These are phyloP conservation scores for Macaria notata DNA, from an alignment of 2,888 invertebrate genomes.

Conservation along the genomic window DNA sequence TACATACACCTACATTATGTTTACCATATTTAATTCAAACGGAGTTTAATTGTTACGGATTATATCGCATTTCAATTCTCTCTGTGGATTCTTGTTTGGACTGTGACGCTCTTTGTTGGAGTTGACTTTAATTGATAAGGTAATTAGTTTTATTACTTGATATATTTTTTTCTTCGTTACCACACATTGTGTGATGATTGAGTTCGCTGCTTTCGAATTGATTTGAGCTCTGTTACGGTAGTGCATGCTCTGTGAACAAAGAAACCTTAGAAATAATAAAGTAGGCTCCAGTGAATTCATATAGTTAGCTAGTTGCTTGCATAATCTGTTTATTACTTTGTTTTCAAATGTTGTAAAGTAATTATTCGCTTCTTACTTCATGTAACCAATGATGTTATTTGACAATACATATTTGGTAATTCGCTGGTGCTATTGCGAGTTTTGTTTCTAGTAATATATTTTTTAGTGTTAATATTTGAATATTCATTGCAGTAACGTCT, in stretches of 20 bases:
- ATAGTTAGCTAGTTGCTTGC: conserved; percentile 32
- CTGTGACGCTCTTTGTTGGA: conserved; percentile 52
- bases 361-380: conserved; percentile 33
- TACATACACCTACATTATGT: conserved; percentile 77
- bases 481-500: not conserved
- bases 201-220: conserved; percentile 13
- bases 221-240: conserved; percentile 13
- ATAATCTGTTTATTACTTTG: conserved; percentile 34
- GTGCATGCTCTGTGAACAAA: conserved; percentile 28
- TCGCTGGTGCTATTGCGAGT: conserved; percentile 7
- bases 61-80: conserved; percentile 53
- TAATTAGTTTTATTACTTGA: conserved; percentile 40
- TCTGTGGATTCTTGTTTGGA: conserved; percentile 44
- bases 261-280: conserved; percentile 26
- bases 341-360: conserved; percentile 34
- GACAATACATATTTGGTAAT: conserved; percentile 25
- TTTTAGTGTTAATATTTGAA: not conserved
- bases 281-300: conserved; percentile 23
- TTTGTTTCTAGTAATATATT: not conserved
- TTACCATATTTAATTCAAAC: conserved; percentile 58
- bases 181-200: conserved; percentile 15
- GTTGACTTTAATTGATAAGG: conserved; percentile 48
- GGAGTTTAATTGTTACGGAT: conserved; percentile 70
- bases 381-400: conserved; percentile 27
- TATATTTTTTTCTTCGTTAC: conserved; percentile 14